phyloP scores from a whole-genome alignment of 92 coral and sea anemone species.

The Phenganax stokvisi region DNA sequence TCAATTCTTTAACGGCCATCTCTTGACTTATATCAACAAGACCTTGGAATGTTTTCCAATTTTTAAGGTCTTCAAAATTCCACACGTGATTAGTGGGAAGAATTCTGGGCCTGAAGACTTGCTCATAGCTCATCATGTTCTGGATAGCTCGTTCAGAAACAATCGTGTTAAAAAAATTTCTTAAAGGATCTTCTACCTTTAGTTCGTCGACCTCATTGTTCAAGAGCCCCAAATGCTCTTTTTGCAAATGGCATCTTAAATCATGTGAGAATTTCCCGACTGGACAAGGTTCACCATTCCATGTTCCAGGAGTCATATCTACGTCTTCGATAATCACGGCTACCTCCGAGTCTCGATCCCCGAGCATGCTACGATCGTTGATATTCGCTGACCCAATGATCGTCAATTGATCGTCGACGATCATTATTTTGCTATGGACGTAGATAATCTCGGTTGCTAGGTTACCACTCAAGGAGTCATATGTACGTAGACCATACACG shows the following conservation, averaged over 20 bases:
- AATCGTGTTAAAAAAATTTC: no score
- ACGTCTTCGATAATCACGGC: constrained; percentile 40
- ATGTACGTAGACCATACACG: constrained; percentile 39
- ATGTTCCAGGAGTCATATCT: constrained; percentile 34
- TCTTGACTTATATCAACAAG: no score
- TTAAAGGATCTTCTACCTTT: no score
- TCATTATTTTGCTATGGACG: constrained; percentile 54
- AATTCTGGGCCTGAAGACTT: no score
- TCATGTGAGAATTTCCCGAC: constrained; percentile 41
- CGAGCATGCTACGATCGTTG: constrained; percentile 51
- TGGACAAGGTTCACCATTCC: constrained; percentile 38
- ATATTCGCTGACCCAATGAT: constrained; percentile 52
- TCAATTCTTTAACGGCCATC: no score
- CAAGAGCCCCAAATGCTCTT: constrained; percentile 32
- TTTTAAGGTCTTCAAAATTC: no score
- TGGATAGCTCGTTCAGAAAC: no score
- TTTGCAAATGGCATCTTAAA: constrained; percentile 33
- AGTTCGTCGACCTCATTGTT: no score
- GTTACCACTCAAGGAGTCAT: constrained; percentile 21
- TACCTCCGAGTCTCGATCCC: constrained; percentile 47
- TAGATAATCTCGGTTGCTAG: constrained; percentile 44
- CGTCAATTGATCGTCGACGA: constrained; percentile 52
- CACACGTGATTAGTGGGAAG: no score
- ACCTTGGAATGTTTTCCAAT: no score
- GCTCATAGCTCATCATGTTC: no score